Base-by-base conservation (phyloP, 1,140 invertebrate species). In the Palaemon carinicauda region DNA sequence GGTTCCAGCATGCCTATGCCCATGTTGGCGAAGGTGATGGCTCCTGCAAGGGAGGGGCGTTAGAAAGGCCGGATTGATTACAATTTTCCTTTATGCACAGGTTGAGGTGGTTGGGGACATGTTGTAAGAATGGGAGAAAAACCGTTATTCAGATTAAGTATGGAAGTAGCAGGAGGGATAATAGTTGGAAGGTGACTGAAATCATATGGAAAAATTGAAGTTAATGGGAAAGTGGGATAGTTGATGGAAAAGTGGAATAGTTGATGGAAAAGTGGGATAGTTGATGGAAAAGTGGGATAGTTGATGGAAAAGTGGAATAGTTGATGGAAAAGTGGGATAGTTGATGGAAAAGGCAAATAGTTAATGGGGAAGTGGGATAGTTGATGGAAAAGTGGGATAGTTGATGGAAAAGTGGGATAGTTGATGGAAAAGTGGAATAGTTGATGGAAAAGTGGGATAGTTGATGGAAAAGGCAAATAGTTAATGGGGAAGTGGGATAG, bases 1-100 rank as follows among this genome's bases (percentile, higher is more conserved):
- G 98, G 98, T 90, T 99, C 98, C 91, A 99, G 92, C 97, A 99
- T 99, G 0, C 98, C 98, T 69, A 99, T 99, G 19, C 98, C 98
- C 94, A 98, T 97, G 92, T 99, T 99, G 3, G 97, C 98, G 91
- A 99, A 98, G 0, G 98, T 99, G 71, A 99, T 99, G 19, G 98
- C 97, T 80, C 98, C 97, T 97, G 90, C 0, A 90, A 89, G n/a
- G n/a, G 88, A 33, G 52, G 89, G 60, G 52, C 4, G 71, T 4
- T 65, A 52, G 86, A 54, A 9, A 14, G 17, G 10, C n/a, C n/a
- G n/a, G n/a, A n/a, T n/a, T n/a, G n/a, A n/a, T n/a, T n/a, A n/a
- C n/a, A n/a, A n/a, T n/a, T n/a, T n/a, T n/a, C n/a, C n/a, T 21
- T 51, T 41, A 41, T 53, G 17, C 14, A n/a, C 33, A 60, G 52